Conservation (phyloP, 1,140 invertebrate genomes). For the Cheumatopsyche charites region DNA sequence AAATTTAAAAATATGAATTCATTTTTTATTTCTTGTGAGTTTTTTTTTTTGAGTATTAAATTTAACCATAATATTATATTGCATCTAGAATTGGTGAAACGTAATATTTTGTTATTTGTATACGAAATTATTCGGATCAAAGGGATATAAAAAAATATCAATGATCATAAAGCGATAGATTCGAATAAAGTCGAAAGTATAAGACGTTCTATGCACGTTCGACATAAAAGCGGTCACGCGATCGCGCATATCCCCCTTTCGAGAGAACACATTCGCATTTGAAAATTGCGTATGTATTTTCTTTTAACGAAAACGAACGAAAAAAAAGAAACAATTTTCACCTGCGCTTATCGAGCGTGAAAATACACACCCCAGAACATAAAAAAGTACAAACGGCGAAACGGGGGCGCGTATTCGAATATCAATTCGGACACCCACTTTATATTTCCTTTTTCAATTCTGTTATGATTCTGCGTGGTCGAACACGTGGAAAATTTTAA, state of each 20-base stretch:
- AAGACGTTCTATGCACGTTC: not conserved
- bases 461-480: constrained; percentile 12
- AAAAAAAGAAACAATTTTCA: constrained; percentile 18
- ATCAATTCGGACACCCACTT: constrained; percentile 19
- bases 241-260: not conserved
- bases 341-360: constrained; percentile 17
- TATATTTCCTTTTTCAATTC: constrained; percentile 10
- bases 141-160: no score
- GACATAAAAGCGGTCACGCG: constrained; percentile 15
- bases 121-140: no score
- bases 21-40: no score
- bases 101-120: no score
- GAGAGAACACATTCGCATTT: constrained; percentile 4
- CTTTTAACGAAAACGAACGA: constrained; percentile 2
- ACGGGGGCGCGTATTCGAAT: not conserved
- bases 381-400: not conserved
- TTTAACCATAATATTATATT: no score
- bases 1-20: no score
- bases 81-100: no score
- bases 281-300: constrained; percentile 22
- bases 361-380: not conserved
- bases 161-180: no score
- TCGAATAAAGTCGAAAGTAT: no score
- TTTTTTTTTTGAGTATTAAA: no score
- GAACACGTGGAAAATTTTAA: no score